Evolutionary conservation across 1,140 invertebrate species (phyloP), one percentile per base, ranked within the genome.

Genomic region (Eupeodes corollae): DNA sequence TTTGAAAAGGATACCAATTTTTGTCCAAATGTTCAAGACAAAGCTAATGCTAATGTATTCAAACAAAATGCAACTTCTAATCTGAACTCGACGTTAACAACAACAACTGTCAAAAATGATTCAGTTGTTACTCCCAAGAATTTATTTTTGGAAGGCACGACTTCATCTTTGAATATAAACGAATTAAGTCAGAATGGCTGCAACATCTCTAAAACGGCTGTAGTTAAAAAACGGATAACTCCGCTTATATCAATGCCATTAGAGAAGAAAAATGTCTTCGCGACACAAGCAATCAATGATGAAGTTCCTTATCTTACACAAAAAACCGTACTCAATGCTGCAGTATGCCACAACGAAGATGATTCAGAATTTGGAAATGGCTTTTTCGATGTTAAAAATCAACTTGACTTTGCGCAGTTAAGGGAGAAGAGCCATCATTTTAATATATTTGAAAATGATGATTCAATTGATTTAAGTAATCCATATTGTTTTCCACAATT

Each of bases 241-340:
- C 50, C 59, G 3, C 39, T 67, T 11, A 65, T 63, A 45, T 64
- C 63, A 1, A 52, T 63, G 54, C 64, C 64, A 0, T 46, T 67
- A 15, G 57, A 63, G 44, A 50, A 39, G 6, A 61, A 44, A 48
- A 51, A 14, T 53, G 37, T 8, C 8, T 46, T 43, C 45, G 44
- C 18, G 58, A 60, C 44, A 16, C 38, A 14, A 32, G 12, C 6
- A 44, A 50, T 32, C 18, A 50, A 56, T 14, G 60, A 67, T 26
- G 58, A 64, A 18, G 59, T 63, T 51, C 64, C 64, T 31, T 67
- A 67, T 57, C 50, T 67, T 30, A 61, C 58, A 11, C 54, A 67
- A 41, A 58, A 56, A 48, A 64, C 59, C 10, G 53, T 66, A 12
- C 49, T 64, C 15, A 66, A 63, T 26, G 21, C 21, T 26, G 21